phyloP scores from a whole-genome alignment of 2,888 invertebrate genomes.

The Caenorhabditis imperialis region DNA sequence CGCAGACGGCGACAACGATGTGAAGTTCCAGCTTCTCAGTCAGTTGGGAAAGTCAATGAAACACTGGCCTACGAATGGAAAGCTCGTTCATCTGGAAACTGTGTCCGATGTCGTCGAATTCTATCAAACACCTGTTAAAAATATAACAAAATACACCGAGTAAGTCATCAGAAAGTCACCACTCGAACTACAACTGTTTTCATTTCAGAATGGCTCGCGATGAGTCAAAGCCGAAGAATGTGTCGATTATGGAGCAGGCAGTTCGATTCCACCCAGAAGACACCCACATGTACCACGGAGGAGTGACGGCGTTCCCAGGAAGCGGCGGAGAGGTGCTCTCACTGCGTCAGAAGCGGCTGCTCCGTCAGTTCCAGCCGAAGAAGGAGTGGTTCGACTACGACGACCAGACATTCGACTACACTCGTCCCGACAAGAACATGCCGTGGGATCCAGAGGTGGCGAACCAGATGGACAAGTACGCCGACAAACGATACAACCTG shows the following conservation, averaged over 20 bases:
- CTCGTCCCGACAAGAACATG: slow-evolving; percentile 68
- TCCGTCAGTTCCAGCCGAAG: slow-evolving; percentile 75
- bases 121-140: slow-evolving; percentile 70
- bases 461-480: slow-evolving; percentile 73
- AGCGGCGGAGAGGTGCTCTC: slow-evolving; percentile 71
- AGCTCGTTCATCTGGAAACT: slow-evolving; percentile 66
- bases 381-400: slow-evolving; percentile 77
- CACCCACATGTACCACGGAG: slow-evolving; percentile 71
- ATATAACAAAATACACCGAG: slow-evolving; percentile 68
- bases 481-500: slow-evolving; percentile 71
- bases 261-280: slow-evolving; percentile 76
- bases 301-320: slow-evolving; percentile 76
- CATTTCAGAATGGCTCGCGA: slow-evolving; percentile 64
- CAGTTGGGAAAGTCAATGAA: slow-evolving; percentile 43
- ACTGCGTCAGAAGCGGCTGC: slow-evolving; percentile 72
- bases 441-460: slow-evolving; percentile 77
- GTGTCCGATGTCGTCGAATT: slow-evolving; percentile 70
- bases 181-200: not conserved
- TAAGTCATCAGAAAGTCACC: too few species aligned
- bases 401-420: slow-evolving; percentile 69
- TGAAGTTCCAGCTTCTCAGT: slow-evolving; percentile 47
- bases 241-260: slow-evolving; percentile 71
- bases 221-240: slow-evolving; percentile 68
- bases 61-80: slow-evolving; percentile 69
- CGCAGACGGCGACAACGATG: slow-evolving; percentile 33